Base-by-base conservation (phyloP, 2,113 vertebrate genomes). In the Oryzias woworae region DNA sequence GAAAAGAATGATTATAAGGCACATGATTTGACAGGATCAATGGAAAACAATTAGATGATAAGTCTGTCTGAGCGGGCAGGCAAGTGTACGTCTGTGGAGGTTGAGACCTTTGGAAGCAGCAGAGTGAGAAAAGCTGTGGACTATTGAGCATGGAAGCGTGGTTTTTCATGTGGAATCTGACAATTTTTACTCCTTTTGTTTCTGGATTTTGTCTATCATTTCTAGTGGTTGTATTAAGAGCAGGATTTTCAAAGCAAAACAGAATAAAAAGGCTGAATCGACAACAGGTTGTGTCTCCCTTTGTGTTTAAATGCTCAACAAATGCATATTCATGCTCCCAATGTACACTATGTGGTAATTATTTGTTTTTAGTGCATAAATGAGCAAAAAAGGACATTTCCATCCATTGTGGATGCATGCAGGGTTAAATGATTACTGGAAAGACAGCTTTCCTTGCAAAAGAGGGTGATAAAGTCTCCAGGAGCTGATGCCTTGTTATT, bases 11-110 rank as follows among this genome's bases (percentile, higher is more conserved):
- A 90, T 75, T 82, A 74, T 64, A 26, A 77, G 71, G 61, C 82
- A 85, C 83, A 85, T 88, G 87, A 87, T 87, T 60, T 67, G 89
- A 90, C 89, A 91, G 87, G 79, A 92, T 92, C 90, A 85, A 92
- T 92, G 81, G 87, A 89, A 91, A 88, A 85, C 86, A 88, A 91
- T 91, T 91, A 90, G 85, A 87, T 77, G 83, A 89, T 73, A 62
- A 77, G 60, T 75, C 75, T 58, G 62, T 53, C 62, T 66, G 53
- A 51, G 70, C 58, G 23, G 48, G 67, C 50, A 45, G 57, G 53
- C 28, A 17, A 69, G 61, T 1, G 53, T 28, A 7, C 7, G 15
- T 52, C 55, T 58, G 13, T 17, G 60, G 50, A 61, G 75, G 60
- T 60, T 15, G 56, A 69, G 50, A 81, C 68, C 69, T 84, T 75